Base-by-base conservation (phyloP, 2,797 vertebrate genomes). In the Myoxocephalus aenaeus region DNA sequence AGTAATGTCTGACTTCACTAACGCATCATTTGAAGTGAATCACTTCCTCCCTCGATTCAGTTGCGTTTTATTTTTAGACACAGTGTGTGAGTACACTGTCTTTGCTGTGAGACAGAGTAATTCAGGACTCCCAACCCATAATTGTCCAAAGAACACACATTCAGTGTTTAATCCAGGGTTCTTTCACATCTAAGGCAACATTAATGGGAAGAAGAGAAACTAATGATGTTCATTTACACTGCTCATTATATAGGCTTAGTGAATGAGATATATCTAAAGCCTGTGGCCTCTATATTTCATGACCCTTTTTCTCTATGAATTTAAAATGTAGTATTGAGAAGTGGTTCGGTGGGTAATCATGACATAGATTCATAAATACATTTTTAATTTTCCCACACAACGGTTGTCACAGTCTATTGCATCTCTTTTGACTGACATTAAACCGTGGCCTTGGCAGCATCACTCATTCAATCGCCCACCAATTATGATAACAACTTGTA, bases 21-120 rank as follows among this genome's bases (percentile, higher is more conserved):
- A 71, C 32, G 3, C 70, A 65, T 78, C 54, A 80, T 66, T 75
- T 62, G 34, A 73, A 75, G 64, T 85, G 71, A 80, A 66, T 78
- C 80, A 78, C 77, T 80, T 77, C 67, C 67, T 77, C 67, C 42
- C 42, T 72, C 22, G 5, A 64, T 54, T 74, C 59, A 67, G 57
- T 66, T 40, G 18, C 34, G 9, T 48, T 59, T 50, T 85, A 81
- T 83, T 78, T 73, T 80, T 78, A 78, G 77, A 68, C 36, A 48
- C 40, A 59, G 59, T 66, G 29, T 73, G 71, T 53, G 42, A 75
- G 67, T 66, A 48, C 27, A 73, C 42, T 73, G 75, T 57, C 48
- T 46, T 75, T 61, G 4, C 27, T 70, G 22, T 56, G 25, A 72
- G 57, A 68, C 65, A 32, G 32, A 44, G 68, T 76, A 53, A 83